These are phyloP conservation scores for Lithobates pipiens DNA, from an alignment of 2,797 vertebrate species.

Conservation along the genomic window DNA sequence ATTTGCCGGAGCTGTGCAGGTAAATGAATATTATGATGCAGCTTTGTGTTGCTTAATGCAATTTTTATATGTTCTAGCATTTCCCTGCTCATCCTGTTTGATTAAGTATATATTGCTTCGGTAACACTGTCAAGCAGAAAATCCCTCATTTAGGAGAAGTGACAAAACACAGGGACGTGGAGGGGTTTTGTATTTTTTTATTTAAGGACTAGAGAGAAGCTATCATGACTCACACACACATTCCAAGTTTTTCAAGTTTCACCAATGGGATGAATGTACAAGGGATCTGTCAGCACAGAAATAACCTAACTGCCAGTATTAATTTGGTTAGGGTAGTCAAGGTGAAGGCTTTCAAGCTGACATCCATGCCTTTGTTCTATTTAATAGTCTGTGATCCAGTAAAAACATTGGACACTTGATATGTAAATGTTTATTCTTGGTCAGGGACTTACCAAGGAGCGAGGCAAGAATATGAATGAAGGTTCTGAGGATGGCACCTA, in stretches of 20 bases:
- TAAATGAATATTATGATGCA: slow-evolving; percentile 72
- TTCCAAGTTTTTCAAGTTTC: neutral
- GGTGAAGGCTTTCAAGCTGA: no score
- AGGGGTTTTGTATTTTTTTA: neutral
- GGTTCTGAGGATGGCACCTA: no score
- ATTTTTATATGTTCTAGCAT: slow-evolving; percentile 54
- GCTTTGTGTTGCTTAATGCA: slow-evolving; percentile 51
- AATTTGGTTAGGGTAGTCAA: no score
- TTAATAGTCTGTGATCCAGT: neutral
- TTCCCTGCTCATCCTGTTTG: slow-evolving; percentile 18
- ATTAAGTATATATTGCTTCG: slow-evolving; percentile 35
- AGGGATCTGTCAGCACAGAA: neutral
- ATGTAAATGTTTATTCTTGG: neutral
- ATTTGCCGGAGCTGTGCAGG: slow-evolving; percentile 97
- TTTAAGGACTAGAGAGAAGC: neutral
- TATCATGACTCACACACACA: neutral
- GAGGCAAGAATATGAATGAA: neutral
- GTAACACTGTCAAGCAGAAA: slow-evolving; percentile 16
- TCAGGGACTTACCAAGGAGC: neutral
- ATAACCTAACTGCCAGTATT: neutral
- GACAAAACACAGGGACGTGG: neutral
- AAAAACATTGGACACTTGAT: neutral
- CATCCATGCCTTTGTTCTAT: no score
- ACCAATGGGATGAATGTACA: neutral
- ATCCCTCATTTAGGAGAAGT: slow-evolving; percentile 5